A percentile compares a stretch with the other conserved stretches of the same genome.
phyloP scores from a whole-genome alignment of 2,797 vertebrate genomes.

The Gadopsis marmoratus region DNA sequence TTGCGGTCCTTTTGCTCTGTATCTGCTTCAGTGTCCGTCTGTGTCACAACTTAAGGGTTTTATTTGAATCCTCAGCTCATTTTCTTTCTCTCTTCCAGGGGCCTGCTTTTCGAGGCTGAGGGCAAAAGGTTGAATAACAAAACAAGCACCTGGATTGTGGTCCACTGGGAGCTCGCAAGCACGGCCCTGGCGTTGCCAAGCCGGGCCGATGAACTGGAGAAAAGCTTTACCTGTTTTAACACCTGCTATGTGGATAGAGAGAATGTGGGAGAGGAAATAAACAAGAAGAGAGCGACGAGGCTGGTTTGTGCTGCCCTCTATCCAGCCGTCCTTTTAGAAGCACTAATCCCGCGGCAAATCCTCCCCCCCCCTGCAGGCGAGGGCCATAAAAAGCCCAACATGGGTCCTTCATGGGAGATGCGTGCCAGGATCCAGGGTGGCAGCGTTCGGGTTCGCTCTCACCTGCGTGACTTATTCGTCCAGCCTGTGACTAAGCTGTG shows the following conservation, averaged over 20 bases:
- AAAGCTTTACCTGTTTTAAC: constrained; percentile 46
- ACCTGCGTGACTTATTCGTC: constrained; percentile 41
- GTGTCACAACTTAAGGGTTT: constrained; percentile 18
- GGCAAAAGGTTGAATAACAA: constrained; percentile 65
- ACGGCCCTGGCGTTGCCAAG: constrained; percentile 43
- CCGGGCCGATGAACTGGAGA: constrained; percentile 55
- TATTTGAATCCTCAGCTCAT: constrained; percentile 32
- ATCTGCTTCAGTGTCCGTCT: constrained; percentile 20
- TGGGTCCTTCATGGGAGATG: constrained; percentile 46
- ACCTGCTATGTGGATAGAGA: constrained; percentile 25
- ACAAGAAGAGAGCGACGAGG: constrained; percentile 35
- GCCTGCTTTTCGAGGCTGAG: constrained; percentile 59
- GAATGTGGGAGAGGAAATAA: constrained; percentile 20
- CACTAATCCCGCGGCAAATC: constrained; percentile 80
- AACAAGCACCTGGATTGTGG: constrained; percentile 66
- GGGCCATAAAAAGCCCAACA: constrained; percentile 68
- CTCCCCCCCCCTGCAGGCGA: constrained; percentile 42
- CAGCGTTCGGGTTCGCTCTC: constrained; percentile 11
- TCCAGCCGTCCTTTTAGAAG: constrained; percentile 70
- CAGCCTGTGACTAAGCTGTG: constrained; percentile 31
- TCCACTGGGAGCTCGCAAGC: constrained; percentile 52
- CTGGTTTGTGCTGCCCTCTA: constrained; percentile 35
- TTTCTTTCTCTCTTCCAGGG: constrained; percentile 65
- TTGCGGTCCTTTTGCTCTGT: neutral
- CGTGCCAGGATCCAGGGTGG: constrained; percentile 32